A percentile compares a stretch with the other conserved stretches of the same genome.
Evolutionary conservation across 2,113 vertebrate species (phyloP).

Genomic region (Tyto alba): DNA sequence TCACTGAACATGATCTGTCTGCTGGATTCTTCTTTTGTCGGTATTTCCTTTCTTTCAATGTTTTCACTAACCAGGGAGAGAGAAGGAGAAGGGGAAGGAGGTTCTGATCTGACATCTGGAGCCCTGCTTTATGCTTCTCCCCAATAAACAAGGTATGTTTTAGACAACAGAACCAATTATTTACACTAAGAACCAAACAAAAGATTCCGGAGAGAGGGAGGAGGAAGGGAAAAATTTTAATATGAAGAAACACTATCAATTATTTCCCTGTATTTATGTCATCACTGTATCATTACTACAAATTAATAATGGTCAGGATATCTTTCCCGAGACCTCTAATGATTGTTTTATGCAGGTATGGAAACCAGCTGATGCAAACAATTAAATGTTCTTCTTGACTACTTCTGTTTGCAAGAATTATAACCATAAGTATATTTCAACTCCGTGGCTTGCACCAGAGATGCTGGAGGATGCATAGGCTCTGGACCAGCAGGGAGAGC

Average conservation of each 20-base stretch:
- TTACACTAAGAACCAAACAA: constrained; percentile 19
- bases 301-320: not conserved
- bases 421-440: not conserved
- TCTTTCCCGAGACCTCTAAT: not conserved
- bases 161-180: not conserved
- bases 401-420: not conserved
- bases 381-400: not conserved
- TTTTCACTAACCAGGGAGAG: not conserved
- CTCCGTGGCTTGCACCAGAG: not conserved
- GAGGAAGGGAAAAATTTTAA: not conserved
- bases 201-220: not conserved
- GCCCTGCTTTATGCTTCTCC: not conserved
- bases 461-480: not conserved
- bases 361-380: not conserved
- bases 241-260: not conserved
- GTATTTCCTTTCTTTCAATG: not conserved
- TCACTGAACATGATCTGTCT: not conserved
- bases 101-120: not conserved
- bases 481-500: not conserved
- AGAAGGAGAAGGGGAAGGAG: not conserved
- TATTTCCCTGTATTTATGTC: not conserved
- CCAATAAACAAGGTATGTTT: not conserved
- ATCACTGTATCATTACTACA: not conserved
- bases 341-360: not conserved
- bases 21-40: not conserved